These are phyloP conservation scores for Salvelinus namaycush DNA, from an alignment of 2,113 vertebrate species.

Conservation along the genomic window DNA sequence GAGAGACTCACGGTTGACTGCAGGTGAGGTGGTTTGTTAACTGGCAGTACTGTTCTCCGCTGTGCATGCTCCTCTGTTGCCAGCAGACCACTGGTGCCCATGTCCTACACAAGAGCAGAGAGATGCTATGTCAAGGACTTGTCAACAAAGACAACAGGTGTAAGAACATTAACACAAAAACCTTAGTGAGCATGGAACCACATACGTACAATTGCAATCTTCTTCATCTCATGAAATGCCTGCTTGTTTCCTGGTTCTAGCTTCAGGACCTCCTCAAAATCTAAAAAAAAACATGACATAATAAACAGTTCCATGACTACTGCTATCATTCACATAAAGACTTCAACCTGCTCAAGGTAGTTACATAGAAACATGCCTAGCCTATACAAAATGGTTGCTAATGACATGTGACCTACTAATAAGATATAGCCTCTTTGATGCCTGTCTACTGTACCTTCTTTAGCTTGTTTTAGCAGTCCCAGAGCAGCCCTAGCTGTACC, in stretches of 20 bases:
- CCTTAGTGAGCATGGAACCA: not conserved
- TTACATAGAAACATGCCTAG: not conserved
- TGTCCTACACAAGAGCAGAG: constrained; percentile 70
- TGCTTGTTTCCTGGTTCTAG: constrained; percentile 96
- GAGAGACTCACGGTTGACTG: constrained; percentile 81
- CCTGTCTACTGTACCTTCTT: constrained; percentile 76
- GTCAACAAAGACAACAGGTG: not conserved
- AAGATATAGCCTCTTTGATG: not conserved
- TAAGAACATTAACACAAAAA: constrained; percentile 6
- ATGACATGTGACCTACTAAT: too few species aligned
- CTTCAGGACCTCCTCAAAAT: constrained; percentile 88
- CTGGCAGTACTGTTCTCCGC: constrained; percentile 78
- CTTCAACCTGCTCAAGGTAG: not conserved
- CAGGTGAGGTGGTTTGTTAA: constrained; percentile 77
- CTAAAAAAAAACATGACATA: constrained; percentile 59
- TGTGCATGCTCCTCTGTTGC: constrained; percentile 57
- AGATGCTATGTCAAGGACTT: not conserved
- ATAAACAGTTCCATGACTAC: not conserved
- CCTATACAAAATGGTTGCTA: too few species aligned
- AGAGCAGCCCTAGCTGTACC: constrained; percentile 86
- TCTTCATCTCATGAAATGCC: constrained; percentile 86
- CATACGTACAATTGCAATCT: constrained; percentile 80
- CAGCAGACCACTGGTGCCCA: constrained; percentile 60
- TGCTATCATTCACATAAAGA: not conserved
- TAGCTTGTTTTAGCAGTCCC: constrained; percentile 83